phyloP scores from a whole-genome alignment of 2,888 invertebrate genomes.

The Drosophila planitibia region DNA sequence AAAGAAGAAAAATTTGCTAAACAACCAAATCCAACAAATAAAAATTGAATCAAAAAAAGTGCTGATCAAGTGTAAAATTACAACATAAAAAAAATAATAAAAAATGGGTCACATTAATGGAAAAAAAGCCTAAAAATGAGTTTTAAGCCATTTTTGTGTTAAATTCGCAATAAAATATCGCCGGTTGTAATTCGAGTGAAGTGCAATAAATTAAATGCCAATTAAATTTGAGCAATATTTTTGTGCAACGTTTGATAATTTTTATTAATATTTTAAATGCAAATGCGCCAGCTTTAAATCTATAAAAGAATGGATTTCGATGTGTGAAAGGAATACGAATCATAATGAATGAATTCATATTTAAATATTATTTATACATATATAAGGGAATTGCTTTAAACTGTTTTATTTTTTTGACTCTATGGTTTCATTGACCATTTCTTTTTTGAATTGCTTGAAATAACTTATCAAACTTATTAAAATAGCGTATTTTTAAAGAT shows the following conservation, averaged over 20 bases:
- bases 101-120: slow-evolving; percentile 38
- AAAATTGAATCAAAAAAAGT: slow-evolving; percentile 19
- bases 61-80: slow-evolving; percentile 41
- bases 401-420: neutral
- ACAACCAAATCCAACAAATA: neutral
- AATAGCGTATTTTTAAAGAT: neutral
- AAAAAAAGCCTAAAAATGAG: slow-evolving; percentile 2
- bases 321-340: neutral
- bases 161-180: slow-evolving; percentile 17
- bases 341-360: neutral
- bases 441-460: neutral
- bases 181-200: slow-evolving; percentile 39
- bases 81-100: neutral
- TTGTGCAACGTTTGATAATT: slow-evolving; percentile 20
- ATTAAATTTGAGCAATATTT: slow-evolving; percentile 4
- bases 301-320: neutral
- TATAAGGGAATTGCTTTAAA: neutral
- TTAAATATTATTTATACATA: neutral
- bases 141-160: slow-evolving; percentile 4
- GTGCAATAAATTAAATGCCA: slow-evolving; percentile 27
- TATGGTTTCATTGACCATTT: neutral
- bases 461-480: neutral
- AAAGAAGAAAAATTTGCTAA: neutral
- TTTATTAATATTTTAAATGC: slow-evolving; percentile 11
- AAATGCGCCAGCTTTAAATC: neutral